These are phyloP conservation scores for Catalaphyllia jardinei DNA, from an alignment of 64 coral and sea anemone species.

Conservation along the genomic window DNA sequence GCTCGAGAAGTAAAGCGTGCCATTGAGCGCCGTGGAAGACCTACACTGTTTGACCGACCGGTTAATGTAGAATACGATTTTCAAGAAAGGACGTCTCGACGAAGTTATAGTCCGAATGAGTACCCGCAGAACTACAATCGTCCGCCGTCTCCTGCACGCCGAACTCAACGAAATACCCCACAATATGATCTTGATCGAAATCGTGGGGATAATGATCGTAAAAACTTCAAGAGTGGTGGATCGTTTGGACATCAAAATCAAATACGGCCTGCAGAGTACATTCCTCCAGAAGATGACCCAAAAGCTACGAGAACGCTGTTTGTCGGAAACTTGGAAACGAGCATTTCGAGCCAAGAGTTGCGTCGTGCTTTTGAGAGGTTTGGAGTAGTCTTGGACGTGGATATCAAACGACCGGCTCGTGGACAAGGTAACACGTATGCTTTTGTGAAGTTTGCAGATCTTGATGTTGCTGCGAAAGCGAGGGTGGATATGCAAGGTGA, in stretches of 20 bases:
- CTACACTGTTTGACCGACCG: constrained; percentile 82
- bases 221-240: constrained; percentile 60
- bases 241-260: constrained; percentile 51
- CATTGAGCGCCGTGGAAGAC: constrained; percentile 87
- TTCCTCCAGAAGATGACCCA: constrained; percentile 90
- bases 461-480: constrained; percentile 97
- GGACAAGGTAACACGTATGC: constrained; percentile 99
- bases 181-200: constrained; percentile 80
- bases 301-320: constrained; percentile 98
- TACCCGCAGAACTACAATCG: constrained; percentile 72
- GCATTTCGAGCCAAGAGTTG: constrained; percentile 88
- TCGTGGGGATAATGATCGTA: constrained; percentile 75
- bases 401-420: constrained; percentile 96
- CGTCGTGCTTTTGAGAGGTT: constrained; percentile 95
- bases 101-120: constrained; percentile 68
- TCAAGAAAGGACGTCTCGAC: constrained; percentile 69
- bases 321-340: constrained; percentile 96
- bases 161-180: constrained; percentile 71
- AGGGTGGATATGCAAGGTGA: constrained; percentile 96
- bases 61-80: constrained; percentile 87
- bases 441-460: constrained; percentile 99
- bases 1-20: constrained; percentile 83
- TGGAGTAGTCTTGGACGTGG: constrained; percentile 96
- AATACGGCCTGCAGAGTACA: constrained; percentile 56
- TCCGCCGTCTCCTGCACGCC: constrained; percentile 68